A percentile compares a stretch with the other conserved stretches of the same genome.
Conservation (phyloP, 2,888 invertebrate genomes). For the Hypomecis punctinalis region DNA sequence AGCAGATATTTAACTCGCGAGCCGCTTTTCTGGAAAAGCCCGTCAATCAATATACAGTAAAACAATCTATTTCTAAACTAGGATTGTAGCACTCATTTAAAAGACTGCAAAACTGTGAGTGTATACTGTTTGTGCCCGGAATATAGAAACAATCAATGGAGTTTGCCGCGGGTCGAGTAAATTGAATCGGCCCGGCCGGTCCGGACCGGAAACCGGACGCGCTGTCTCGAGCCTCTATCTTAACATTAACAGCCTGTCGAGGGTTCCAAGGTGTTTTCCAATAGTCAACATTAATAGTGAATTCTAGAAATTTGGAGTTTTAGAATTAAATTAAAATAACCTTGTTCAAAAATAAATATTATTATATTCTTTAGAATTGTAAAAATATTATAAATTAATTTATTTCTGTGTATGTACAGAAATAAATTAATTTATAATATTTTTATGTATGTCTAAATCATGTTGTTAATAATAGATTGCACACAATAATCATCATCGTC, state of each 20-base stretch:
- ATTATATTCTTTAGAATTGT: too few species aligned
- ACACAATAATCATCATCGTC: too few species aligned
- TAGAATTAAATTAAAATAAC: too few species aligned
- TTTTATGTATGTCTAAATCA: too few species aligned
- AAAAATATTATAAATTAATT: too few species aligned
- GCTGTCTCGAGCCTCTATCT: slow-evolving; percentile 64
- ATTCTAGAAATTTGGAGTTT: neutral
- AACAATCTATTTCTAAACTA: slow-evolving; percentile 1
- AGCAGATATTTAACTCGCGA: slow-evolving; percentile 11
- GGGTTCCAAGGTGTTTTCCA: slow-evolving; percentile 31
- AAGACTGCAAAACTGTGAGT: slow-evolving; percentile 50
- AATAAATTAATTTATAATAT: too few species aligned
- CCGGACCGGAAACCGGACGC: slow-evolving; percentile 74
- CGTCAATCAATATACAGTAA: slow-evolving; percentile 5
- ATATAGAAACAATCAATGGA: slow-evolving; percentile 83
- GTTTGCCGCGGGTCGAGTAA: slow-evolving; percentile 75
- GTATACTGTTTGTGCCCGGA: slow-evolving; percentile 71
- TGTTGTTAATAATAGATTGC: too few species aligned
- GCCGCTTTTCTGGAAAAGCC: neutral
- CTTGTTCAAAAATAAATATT: too few species aligned
- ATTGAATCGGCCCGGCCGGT: slow-evolving; percentile 73
- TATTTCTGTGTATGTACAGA: too few species aligned
- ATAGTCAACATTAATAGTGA: slow-evolving; percentile 16
- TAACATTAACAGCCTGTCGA: slow-evolving; percentile 50
- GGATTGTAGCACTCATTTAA: slow-evolving; percentile 22